Evolutionary conservation across 2,113 vertebrate species (phyloP), one percentile per base, ranked within the genome.

Genomic region (Cyprinodon variegatus): DNA sequence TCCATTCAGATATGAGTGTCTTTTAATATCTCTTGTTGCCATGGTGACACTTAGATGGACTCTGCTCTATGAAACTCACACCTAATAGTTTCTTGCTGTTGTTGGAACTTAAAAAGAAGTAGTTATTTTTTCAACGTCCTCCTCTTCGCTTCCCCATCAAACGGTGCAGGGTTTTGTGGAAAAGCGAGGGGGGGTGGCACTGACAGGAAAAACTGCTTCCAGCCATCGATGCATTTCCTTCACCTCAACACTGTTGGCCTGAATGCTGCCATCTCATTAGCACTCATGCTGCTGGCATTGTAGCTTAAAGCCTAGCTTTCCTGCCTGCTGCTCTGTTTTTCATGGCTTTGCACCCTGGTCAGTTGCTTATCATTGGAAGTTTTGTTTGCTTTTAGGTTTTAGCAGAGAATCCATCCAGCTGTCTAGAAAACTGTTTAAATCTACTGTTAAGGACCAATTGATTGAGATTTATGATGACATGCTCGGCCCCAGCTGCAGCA

Each of bases 301-400:
- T 86, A 80, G 78, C 85, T 4, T 68, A 76, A 68, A 73, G 39
- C 45, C 37, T 78, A 57, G 81, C 74, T 78, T 9, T 70, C 77
- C 70, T 66, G 84, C 83, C 63, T 86, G 81, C 87, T 91, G 85
- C 89, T 88, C 84, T 89, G 79, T 89, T 91, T 61, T 83, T 86
- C 90, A 90, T 90, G 78, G 85, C 92, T 93, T 93, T 92, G 91
- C 91, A 91, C 91, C 91, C 87, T 75, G 46, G 79, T 84, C 39
- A 53, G 83, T 69, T 77, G 65, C 59, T 43, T 39, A 48, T 62
- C 65, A 81, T 29, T 87, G 62, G 81, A 90, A 71, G 70, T 59
- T 78, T 72, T 74, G 40, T 38, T 53, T n/a, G 43, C 65, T 13
- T 13, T 45, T 11, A 10, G 43, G 11, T 45, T 45, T 45, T 45